Evolutionary conservation across 2,888 invertebrate species (phyloP).

Genomic region (Microctonus hyperodae): DNA sequence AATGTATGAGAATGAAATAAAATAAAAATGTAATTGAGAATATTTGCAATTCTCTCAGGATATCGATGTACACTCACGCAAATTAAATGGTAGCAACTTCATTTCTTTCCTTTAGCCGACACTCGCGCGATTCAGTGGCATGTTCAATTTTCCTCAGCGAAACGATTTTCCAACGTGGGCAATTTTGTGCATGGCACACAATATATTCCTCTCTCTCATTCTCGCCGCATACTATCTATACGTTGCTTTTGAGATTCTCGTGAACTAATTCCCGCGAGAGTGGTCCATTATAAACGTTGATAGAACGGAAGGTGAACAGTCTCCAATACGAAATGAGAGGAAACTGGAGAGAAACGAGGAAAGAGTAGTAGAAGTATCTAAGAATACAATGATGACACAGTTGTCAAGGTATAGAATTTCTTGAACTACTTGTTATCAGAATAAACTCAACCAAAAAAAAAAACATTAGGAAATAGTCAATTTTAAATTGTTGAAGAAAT

Average conservation of each 20-base stretch:
- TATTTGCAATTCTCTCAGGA: neutral
- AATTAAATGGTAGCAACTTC: conserved; percentile 12
- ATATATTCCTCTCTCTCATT: neutral
- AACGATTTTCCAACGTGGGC: conserved; percentile 12
- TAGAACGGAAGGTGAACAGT: conserved; percentile 1
- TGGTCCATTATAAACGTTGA: conserved; percentile 22
- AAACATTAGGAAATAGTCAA: neutral
- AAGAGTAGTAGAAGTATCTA: neutral
- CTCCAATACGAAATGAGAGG: conserved; percentile 5
- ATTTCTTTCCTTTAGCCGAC: neutral
- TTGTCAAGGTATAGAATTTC: neutral
- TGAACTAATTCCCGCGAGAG: conserved; percentile 19
- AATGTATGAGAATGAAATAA: neutral
- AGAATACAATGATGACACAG: neutral
- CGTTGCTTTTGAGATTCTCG: neutral
- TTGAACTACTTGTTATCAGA: neutral
- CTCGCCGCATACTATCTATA: neutral
- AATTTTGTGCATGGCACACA: neutral
- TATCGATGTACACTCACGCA: neutral
- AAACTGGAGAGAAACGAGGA: neutral
- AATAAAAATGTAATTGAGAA: neutral
- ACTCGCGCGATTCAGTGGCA: neutral
- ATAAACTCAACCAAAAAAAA: neutral
- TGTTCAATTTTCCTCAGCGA: conserved; percentile 11
- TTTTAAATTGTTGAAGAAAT: neutral